A percentile compares a stretch with the other conserved stretches of the same genome.
Conservation (phyloP, 2,888 invertebrate species). For the Plebejus argus region DNA sequence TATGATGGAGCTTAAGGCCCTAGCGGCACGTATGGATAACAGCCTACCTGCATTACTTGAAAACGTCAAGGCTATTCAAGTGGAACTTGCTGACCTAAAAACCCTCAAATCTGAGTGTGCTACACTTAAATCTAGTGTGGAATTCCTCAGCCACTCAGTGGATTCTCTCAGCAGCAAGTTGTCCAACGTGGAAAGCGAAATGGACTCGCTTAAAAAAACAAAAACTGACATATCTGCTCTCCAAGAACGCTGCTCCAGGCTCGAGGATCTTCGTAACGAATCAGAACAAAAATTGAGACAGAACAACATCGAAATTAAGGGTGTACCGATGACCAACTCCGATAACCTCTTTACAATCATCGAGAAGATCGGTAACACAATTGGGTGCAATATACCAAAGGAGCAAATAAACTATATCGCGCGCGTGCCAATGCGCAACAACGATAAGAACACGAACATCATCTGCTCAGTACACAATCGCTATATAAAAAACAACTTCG, state of each 20-base stretch:
- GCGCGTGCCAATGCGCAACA: conserved; percentile 34
- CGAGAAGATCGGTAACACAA: conserved; percentile 26
- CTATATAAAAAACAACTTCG: conserved; percentile 39
- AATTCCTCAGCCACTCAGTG: not conserved
- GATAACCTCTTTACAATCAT: conserved; percentile 21
- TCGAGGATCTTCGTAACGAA: conserved; percentile 14
- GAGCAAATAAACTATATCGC: conserved; percentile 39
- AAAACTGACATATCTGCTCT: conserved; percentile 29
- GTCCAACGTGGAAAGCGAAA: conserved; percentile 26
- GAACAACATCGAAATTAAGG: conserved; percentile 40
- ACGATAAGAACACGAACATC: conserved; percentile 34
- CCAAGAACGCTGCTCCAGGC: conserved; percentile 13
- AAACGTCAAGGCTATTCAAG: conserved; percentile 33
- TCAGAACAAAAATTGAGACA: conserved; percentile 35
- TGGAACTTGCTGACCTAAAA: conserved; percentile 31
- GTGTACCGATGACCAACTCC: conserved; percentile 1
- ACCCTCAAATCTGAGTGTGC: conserved; percentile 29
- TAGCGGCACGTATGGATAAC: conserved; percentile 28
- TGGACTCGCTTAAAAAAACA: conserved; percentile 16
- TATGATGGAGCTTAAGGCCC: conserved; percentile 21
- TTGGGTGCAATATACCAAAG: conserved; percentile 32
- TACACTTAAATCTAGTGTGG: conserved; percentile 27
- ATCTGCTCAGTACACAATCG: conserved; percentile 39
- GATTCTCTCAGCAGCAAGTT: conserved; percentile 4
- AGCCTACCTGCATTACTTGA: conserved; percentile 32